phyloP scores from a whole-genome alignment of 2,113 vertebrate species.

The Arvicanthis niloticus region DNA sequence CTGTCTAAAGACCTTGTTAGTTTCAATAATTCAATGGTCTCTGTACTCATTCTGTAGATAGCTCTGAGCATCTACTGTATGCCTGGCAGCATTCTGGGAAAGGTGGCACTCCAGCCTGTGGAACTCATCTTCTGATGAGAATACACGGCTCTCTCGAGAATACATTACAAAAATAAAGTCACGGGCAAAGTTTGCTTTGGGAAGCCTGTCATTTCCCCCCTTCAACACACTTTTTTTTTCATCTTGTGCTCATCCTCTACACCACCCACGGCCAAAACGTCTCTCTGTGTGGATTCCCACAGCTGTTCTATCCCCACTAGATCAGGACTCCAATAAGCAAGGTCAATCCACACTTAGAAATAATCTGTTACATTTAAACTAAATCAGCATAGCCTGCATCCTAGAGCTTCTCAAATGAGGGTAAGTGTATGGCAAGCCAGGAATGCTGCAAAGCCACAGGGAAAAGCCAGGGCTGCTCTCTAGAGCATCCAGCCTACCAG shows the following conservation, averaged over 20 bases:
- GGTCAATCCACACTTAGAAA: not conserved
- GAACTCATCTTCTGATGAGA: not conserved
- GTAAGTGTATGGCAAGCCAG: not conserved
- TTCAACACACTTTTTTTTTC: not conserved
- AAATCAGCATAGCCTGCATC: not conserved
- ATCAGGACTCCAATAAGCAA: not conserved
- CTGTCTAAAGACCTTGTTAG: not conserved
- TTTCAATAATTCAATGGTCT: not conserved
- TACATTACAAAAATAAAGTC: not conserved
- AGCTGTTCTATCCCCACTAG: not conserved
- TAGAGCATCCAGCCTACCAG: not conserved
- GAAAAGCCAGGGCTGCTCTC: not conserved
- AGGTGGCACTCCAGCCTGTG: not conserved
- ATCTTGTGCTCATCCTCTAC: not conserved
- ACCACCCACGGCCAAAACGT: not conserved
- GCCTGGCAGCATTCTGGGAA: not conserved
- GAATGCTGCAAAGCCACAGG: conserved; percentile 27
- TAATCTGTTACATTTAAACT: not conserved
- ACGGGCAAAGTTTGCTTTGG: not conserved
- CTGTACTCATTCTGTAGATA: not conserved
- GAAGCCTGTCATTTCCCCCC: not conserved
- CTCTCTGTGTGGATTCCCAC: not conserved
- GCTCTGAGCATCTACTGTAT: not conserved
- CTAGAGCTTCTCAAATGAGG: not conserved
- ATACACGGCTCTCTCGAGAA: not conserved